These are phyloP conservation scores for Lota lota DNA, from an alignment of 2,113 vertebrate species.

Conservation along the genomic window DNA sequence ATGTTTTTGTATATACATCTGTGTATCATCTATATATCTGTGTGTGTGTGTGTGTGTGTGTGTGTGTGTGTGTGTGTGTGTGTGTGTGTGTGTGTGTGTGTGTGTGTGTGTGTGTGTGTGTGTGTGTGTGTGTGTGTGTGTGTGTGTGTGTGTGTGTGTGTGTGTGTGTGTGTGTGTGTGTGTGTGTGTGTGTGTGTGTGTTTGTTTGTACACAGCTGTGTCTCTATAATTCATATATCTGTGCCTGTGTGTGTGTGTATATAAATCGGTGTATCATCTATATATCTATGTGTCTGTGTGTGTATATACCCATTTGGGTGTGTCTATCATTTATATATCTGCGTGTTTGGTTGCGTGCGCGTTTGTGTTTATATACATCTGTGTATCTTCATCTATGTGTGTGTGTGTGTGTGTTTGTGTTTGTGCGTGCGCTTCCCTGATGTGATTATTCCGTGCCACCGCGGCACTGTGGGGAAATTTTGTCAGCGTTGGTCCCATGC, in stretches of 20 bases:
- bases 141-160: background rate
- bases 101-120: background rate
- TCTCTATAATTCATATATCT: no score
- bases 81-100: background rate
- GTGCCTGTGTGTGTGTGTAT: background rate
- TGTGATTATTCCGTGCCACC: constrained; percentile 48
- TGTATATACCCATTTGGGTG: background rate
- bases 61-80: background rate
- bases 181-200: background rate
- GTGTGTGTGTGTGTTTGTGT: constrained; percentile 21
- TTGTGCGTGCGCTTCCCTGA: constrained; percentile 26
- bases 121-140: background rate
- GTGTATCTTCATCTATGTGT: background rate
- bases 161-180: background rate
- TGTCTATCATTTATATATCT: background rate
- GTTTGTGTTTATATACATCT: background rate
- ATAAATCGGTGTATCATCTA: background rate
- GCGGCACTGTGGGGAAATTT: constrained; percentile 51
- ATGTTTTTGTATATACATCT: background rate
- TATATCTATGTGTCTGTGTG: background rate
- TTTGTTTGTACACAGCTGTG: background rate
- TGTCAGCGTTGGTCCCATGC: constrained; percentile 31
- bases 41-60: background rate
- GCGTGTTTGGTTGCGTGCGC: background rate
- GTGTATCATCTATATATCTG: background rate